phyloP scores from a whole-genome alignment of 1,140 invertebrate genomes.

The Phthorimaea operculella region DNA sequence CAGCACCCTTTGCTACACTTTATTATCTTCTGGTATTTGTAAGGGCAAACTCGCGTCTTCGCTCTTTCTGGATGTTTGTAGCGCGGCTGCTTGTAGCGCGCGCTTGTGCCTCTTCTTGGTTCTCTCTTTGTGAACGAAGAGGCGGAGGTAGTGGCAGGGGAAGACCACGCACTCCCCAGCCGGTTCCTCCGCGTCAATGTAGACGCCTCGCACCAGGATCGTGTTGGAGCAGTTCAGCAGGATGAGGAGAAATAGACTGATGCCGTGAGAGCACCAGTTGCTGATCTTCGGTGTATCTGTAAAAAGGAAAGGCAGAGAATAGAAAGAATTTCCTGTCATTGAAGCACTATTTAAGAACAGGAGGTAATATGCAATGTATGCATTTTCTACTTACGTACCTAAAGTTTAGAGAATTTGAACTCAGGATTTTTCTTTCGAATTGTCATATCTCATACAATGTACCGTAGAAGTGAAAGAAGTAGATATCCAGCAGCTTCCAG shows the following conservation, averaged over 20 bases:
- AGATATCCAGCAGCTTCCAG: conserved; percentile 84
- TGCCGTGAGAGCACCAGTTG: conserved; percentile 80
- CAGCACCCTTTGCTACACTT: too few relatives aligned
- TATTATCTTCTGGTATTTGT: conserved; percentile 49
- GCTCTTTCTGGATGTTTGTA: conserved; percentile 28
- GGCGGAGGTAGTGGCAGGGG: conserved; percentile 81
- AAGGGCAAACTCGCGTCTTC: conserved; percentile 50
- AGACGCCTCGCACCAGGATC: conserved; percentile 83
- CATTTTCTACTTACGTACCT: too few relatives aligned
- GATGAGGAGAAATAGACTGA: conserved; percentile 78
- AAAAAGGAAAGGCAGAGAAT: conserved; percentile 16
- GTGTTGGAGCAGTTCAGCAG: conserved; percentile 87
- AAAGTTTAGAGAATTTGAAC: too few relatives aligned
- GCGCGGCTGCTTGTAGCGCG: conserved; percentile 35
- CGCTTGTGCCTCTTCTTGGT: conserved; percentile 68
- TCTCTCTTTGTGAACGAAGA: conserved; percentile 77
- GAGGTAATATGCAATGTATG: too few relatives aligned
- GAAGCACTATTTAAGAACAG: too few relatives aligned
- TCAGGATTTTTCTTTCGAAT: too few relatives aligned
- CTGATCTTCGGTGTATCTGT: conserved; percentile 76
- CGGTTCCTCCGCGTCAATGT: conserved; percentile 84
- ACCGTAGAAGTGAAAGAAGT: too few relatives aligned
- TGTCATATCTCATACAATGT: too few relatives aligned
- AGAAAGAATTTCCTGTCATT: too few relatives aligned
- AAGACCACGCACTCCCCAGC: conserved; percentile 83